Conservation (phyloP, 1,140 invertebrate species). For the Trypoxylus dichotomus region DNA sequence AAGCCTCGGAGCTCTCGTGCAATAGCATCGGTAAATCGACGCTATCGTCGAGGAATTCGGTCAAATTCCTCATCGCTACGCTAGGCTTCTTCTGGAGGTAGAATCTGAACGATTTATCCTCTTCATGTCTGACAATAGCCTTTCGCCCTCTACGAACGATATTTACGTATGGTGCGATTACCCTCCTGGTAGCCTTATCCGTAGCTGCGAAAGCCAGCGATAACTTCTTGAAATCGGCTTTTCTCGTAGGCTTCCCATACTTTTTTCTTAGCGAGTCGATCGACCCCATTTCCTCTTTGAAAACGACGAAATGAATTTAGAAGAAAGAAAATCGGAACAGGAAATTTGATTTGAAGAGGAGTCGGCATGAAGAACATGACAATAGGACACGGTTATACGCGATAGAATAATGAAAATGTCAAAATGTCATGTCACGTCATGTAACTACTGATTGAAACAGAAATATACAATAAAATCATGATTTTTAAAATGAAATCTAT, state of each 20-base stretch:
- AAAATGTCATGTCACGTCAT: too few species aligned
- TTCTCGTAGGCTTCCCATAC: conserved; percentile 25
- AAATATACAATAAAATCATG: too few species aligned
- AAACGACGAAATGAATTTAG: too few species aligned
- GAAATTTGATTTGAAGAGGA: too few species aligned
- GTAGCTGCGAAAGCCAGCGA: background rate
- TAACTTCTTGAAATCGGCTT: conserved; percentile 12
- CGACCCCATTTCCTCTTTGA: background rate
- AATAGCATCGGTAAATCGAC: conserved; percentile 58
- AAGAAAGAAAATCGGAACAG: too few species aligned
- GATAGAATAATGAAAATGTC: too few species aligned
- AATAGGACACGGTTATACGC: too few species aligned
- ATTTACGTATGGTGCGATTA: conserved; percentile 59
- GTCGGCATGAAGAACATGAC: too few species aligned
- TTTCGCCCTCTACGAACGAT: conserved; percentile 54
- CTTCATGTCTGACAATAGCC: conserved; percentile 36
- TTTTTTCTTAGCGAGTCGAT: background rate
- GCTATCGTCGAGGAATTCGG: conserved; percentile 55
- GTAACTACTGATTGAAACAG: too few species aligned
- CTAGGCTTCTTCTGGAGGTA: conserved; percentile 49
- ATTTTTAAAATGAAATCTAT: too few species aligned
- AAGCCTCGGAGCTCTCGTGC: conserved; percentile 58
- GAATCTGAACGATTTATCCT: conserved; percentile 47
- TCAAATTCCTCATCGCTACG: conserved; percentile 48
- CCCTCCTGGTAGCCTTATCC: conserved; percentile 54